Percentiles rank a stretch among this genome's conserved stretches.
Evolutionary conservation across 2,888 invertebrate species (phyloP).

Genomic region (Drosophila nigritarsus): DNA sequence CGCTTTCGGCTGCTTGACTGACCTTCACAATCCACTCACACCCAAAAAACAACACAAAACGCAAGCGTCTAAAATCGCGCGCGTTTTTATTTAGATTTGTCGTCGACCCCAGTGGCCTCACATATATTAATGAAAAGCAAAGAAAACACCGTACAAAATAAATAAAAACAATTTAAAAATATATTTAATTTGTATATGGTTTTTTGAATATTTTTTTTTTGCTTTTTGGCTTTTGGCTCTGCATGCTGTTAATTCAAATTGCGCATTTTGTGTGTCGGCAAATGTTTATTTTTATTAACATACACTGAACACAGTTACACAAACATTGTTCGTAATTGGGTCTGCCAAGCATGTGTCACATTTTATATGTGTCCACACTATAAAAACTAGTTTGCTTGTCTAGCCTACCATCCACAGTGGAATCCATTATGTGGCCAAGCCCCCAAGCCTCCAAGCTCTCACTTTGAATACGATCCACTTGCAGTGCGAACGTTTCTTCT

Average conservation of each 20-base stretch:
- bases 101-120: conserved; percentile 52
- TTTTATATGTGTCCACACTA: conserved; percentile 27
- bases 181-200: conserved; percentile 1
- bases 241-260: conserved; percentile 54
- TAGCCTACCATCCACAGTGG: conserved; percentile 37
- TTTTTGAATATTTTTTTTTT: background rate
- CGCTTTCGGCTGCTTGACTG: conserved; percentile 26
- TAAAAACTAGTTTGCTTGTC: conserved; percentile 53
- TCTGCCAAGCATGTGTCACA: conserved; percentile 59
- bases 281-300: conserved; percentile 62
- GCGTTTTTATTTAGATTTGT: conserved; percentile 53
- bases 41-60: conserved; percentile 16
- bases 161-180: conserved; percentile 13
- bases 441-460: conserved; percentile 20
- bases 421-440: conserved; percentile 46
- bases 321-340: conserved; percentile 66
- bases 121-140: conserved; percentile 7
- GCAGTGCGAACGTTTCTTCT: background rate
- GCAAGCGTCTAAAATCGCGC: conserved; percentile 47
- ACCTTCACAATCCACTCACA: conserved; percentile 44
- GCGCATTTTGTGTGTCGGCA: conserved; percentile 44
- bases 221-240: conserved; percentile 30
- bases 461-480: conserved; percentile 21
- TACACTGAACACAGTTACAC: conserved; percentile 40
- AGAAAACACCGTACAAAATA: conserved; percentile 5